Base-by-base conservation (phyloP, 2,113 vertebrate genomes). In the Cepphus grylle region DNA sequence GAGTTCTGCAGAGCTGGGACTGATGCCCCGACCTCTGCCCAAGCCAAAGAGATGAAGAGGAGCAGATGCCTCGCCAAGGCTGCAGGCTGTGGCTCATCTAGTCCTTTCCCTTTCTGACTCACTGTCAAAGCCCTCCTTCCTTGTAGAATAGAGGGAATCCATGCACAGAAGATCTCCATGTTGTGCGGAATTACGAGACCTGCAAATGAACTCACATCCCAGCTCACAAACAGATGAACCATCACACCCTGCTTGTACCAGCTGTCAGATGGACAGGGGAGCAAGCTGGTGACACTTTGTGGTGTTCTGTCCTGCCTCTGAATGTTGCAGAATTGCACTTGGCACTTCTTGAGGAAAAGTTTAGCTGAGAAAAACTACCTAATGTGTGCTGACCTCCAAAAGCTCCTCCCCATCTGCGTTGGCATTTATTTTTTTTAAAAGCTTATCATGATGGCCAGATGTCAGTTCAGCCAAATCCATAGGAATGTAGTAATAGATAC, bases 401-500 rank as follows among this genome's bases (percentile, higher is more conserved):
- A 92, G 34, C 56, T 88, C 82, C 88, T 94, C 49, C 78, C n/a
- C 49, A 76, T 26, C 80, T 91, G 66, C 14, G 0, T 3, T 42
- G 72, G 63, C 30, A 23, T 22, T 30, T 50, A 34, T 92, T 85
- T 89, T 90, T 90, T 84, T 32, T 20, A 4, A 88, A 86, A 73
- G 82, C 76, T 96, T 96, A 84, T 94, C 86, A 45, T 3, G 17
- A 80, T 25, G 53, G 65, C 83, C 93, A 94, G 91, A 95, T 93
- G 88, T 81, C 93, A 89, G 93, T 73, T 93, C 69, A 88, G 92
- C 55, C 86, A 95, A 96, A 87, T 86, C 90, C 76, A 86, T 58
- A 84, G 86, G 80, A 96, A 96, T 90, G 92, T n/a, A 94, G 80
- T 52, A 96, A 94, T 72, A 94, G 86, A 95, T 78, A 91, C 80